Conservation (phyloP, 1,140 invertebrate genomes). For the Calosoma granatense region DNA sequence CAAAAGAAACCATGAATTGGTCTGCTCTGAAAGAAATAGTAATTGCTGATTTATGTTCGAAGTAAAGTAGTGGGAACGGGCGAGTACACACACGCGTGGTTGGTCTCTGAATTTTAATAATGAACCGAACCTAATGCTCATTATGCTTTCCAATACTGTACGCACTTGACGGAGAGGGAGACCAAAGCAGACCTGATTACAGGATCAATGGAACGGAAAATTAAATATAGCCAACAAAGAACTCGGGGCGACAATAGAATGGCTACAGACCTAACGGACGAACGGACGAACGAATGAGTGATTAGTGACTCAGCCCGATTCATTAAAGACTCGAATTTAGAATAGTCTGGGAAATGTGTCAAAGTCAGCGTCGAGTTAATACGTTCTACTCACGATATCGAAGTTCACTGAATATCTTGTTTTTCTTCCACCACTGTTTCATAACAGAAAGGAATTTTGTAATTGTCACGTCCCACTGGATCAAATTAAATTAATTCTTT, state of each 20-base stretch:
- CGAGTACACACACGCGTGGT: neutral
- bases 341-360: no score
- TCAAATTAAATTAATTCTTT: no score
- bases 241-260: neutral
- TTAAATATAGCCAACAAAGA: neutral
- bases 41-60: constrained; percentile 4
- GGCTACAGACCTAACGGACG: no score
- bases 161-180: neutral
- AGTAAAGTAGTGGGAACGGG: neutral
- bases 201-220: neutral
- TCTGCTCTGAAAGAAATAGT: no score
- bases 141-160: neutral
- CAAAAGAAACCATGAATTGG: no score
- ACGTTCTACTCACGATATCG: no score
- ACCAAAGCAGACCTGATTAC: neutral
- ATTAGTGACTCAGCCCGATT: neutral
- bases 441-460: no score
- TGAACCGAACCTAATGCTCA: constrained; percentile 3
- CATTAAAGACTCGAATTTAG: no score
- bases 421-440: no score
- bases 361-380: no score
- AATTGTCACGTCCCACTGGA: no score
- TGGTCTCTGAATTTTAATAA: neutral
- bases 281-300: neutral
- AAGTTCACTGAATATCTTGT: no score